A percentile compares a stretch with the other conserved stretches of the same genome.
Conservation (phyloP, 1,140 invertebrate genomes). For the Radopholus similis region DNA sequence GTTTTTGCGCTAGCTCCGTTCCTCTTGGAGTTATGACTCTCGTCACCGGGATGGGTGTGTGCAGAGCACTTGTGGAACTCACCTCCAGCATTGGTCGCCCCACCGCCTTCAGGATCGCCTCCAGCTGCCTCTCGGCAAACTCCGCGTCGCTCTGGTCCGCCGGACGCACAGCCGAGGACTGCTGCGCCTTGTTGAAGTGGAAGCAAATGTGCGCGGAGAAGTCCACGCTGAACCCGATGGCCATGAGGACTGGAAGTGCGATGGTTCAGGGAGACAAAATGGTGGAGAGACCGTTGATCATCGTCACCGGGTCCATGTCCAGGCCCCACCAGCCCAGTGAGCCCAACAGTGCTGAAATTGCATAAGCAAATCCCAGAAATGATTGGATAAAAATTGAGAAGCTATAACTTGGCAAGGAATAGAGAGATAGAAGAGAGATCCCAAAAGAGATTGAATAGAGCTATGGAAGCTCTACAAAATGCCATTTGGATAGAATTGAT, state of each 20-base stretch:
- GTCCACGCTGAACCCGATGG: slow-evolving; percentile 91
- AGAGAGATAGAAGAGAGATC: too few species aligned
- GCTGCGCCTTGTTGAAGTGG: slow-evolving; percentile 67
- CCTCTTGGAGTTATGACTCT: too few species aligned
- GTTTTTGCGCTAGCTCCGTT: too few species aligned
- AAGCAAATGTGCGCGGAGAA: slow-evolving; percentile 94
- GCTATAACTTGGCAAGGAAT: too few species aligned
- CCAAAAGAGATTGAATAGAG: too few species aligned
- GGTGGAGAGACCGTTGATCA: slow-evolving; percentile 73
- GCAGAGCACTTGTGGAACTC: too few species aligned
- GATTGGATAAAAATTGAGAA: slow-evolving; percentile 20
- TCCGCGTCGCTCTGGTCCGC: background rate
- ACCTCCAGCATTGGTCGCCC: slow-evolving; percentile 63
- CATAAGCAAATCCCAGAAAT: too few species aligned
- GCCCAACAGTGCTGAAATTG: slow-evolving; percentile 35
- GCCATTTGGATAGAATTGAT: too few species aligned
- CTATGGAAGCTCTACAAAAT: too few species aligned
- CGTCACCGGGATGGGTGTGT: too few species aligned
- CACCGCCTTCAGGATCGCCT: slow-evolving; percentile 10
- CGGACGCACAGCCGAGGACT: background rate
- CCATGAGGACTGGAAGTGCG: slow-evolving; percentile 95
- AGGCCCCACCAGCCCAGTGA: slow-evolving; percentile 39
- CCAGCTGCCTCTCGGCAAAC: background rate
- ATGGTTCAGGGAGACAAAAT: too few species aligned
- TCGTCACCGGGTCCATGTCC: slow-evolving; percentile 64